phyloP scores from a whole-genome alignment of 2,113 vertebrate genomes.

The Alectura lathami region DNA sequence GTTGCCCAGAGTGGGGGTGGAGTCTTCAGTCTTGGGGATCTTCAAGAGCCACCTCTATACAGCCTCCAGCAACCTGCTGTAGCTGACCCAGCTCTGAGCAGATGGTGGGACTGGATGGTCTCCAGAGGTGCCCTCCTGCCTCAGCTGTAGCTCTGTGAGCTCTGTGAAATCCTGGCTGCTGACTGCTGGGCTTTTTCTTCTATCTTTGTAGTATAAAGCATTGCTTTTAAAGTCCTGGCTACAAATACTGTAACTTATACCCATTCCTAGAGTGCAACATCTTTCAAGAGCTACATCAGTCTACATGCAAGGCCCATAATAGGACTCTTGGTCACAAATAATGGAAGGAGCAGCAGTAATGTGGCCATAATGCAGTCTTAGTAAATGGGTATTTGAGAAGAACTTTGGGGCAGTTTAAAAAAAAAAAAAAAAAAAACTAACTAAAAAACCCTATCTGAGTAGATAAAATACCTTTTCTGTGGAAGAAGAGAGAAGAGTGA shows the following conservation, averaged over 20 bases:
- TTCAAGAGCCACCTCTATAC: not conserved
- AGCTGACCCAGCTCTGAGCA: not conserved
- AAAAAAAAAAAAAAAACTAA: not conserved
- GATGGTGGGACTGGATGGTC: not conserved
- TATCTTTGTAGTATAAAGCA: not conserved
- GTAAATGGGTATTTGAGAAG: not conserved
- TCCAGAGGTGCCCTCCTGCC: not conserved
- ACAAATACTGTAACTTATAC: not conserved
- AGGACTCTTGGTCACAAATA: not conserved
- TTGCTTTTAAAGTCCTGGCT: not conserved
- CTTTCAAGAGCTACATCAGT: not conserved
- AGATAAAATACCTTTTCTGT: rapidly evolving
- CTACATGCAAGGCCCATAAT: not conserved
- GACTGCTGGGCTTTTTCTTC: not conserved
- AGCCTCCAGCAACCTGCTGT: not conserved
- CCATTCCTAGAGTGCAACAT: not conserved
- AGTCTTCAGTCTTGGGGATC: not conserved
- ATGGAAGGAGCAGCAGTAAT: not conserved
- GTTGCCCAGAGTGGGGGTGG: too few species aligned
- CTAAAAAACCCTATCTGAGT: rapidly evolving
- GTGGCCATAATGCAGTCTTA: not conserved
- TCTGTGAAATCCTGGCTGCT: not conserved
- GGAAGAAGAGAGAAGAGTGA: not conserved
- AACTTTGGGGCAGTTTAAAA: not conserved
- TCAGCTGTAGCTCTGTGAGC: not conserved